These are phyloP conservation scores for Lasioglossum villosulum DNA, from an alignment of 2,888 invertebrate genomes.

Conservation along the genomic window DNA sequence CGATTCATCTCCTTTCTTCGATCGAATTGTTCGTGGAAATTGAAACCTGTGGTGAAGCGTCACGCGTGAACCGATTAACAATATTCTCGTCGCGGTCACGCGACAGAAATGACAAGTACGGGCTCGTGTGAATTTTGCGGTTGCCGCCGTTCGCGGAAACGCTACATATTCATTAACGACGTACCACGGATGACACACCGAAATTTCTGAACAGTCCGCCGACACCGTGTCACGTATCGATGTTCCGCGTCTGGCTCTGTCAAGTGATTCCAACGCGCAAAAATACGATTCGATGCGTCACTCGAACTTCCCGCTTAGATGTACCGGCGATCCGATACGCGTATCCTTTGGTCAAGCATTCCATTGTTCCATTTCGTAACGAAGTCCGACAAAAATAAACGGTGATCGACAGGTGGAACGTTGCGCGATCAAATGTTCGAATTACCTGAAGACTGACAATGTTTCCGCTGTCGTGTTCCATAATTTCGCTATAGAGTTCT, in stretches of 20 bases:
- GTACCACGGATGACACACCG: constrained; percentile 33
- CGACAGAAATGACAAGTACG: neutral
- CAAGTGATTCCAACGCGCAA: constrained; percentile 46
- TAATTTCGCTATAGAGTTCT: neutral
- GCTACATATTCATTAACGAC: constrained; percentile 60
- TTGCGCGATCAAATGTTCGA: neutral
- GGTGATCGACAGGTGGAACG: constrained; percentile 39
- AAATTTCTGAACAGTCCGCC: constrained; percentile 24
- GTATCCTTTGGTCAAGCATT: neutral
- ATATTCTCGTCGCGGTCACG: neutral
- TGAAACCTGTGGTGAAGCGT: neutral
- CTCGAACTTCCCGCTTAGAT: constrained; percentile 3
- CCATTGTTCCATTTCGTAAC: constrained; percentile 34
- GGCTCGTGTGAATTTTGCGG: constrained; percentile 34
- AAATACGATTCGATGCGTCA: constrained; percentile 44
- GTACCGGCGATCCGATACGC: constrained; percentile 16
- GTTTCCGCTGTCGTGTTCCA: neutral
- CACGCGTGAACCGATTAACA: constrained; percentile 17
- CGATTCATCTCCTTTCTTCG: neutral
- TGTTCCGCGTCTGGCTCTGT: constrained; percentile 21
- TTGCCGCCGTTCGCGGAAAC: constrained; percentile 43
- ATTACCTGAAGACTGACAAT: neutral
- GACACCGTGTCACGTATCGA: constrained; percentile 24
- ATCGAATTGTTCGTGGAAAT: constrained; percentile 12
- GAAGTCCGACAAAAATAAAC: neutral